phyloP scores from a whole-genome alignment of 1,140 invertebrate genomes.

The Euwallacea fornicatus region DNA sequence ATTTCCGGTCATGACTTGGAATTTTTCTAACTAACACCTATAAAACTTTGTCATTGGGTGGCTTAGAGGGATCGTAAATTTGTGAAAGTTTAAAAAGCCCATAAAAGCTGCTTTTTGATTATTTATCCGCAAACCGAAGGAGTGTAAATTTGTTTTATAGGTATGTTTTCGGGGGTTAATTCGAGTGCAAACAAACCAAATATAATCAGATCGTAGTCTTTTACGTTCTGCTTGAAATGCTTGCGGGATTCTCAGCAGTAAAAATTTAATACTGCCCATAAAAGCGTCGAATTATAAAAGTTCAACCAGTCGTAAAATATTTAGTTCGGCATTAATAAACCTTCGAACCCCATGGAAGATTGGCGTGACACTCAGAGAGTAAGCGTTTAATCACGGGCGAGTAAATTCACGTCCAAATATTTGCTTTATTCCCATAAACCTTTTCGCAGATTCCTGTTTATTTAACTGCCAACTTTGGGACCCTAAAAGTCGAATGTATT shows the following conservation, averaged over 20 bases:
- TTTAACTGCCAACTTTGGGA: background rate
- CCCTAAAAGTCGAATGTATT: background rate
- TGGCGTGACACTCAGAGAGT: background rate
- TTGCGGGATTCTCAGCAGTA: background rate
- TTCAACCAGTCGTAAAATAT: slow-evolving; percentile 5
- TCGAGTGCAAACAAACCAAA: background rate
- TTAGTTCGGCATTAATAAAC: background rate
- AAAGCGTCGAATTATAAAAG: slow-evolving; percentile 4
- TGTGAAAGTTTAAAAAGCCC: background rate
- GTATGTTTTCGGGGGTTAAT: background rate
- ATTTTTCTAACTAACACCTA: too few species aligned
- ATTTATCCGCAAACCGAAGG: background rate
- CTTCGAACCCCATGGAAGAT: background rate
- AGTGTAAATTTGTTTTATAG: slow-evolving; percentile 3
- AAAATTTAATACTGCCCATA: background rate
- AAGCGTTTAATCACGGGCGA: background rate
- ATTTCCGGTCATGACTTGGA: too few species aligned
- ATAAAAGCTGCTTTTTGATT: background rate
- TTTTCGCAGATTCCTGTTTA: background rate
- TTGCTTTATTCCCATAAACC: background rate
- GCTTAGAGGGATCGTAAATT: slow-evolving; percentile 9
- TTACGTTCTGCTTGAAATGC: slow-evolving; percentile 4
- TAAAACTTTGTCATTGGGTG: background rate
- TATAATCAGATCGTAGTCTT: background rate
- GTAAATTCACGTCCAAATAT: background rate